Evolutionary conservation across 1,140 invertebrate genomes (phyloP).

Genomic region (Calephelis virginiensis): DNA sequence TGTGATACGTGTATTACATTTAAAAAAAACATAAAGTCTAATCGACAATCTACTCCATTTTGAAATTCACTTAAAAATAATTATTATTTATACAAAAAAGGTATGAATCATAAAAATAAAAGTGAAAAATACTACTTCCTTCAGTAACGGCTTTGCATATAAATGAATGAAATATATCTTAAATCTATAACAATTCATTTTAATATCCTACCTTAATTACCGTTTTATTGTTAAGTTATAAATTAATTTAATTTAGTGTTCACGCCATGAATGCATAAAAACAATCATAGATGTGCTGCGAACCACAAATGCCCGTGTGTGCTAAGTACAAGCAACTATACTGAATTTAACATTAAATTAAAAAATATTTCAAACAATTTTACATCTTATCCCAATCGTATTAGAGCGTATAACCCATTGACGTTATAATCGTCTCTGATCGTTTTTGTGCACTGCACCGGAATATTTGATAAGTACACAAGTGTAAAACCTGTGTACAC

Average conservation of each 20-base stretch:
- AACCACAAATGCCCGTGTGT: constrained; percentile 18
- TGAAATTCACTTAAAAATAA: too few relatives aligned
- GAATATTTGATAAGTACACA: constrained; percentile 52
- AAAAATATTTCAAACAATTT: constrained; percentile 23
- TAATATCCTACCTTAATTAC: background rate
- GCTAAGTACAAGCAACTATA: constrained; percentile 9
- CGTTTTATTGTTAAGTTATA: constrained; percentile 15
- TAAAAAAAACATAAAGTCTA: too few relatives aligned
- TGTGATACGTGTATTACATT: too few relatives aligned
- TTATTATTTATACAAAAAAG: too few relatives aligned
- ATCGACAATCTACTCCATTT: too few relatives aligned
- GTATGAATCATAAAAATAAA: background rate
- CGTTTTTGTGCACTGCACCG: constrained; percentile 39
- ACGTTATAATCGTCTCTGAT: constrained; percentile 20
- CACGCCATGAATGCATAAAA: constrained; percentile 5
- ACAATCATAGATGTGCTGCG: constrained; percentile 18
- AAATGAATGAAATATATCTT: constrained; percentile 8
- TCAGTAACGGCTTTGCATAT: background rate
- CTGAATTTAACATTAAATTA: constrained; percentile 13
- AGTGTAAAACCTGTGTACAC: constrained; percentile 54
- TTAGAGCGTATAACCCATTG: constrained; percentile 26
- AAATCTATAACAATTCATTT: constrained; percentile 6
- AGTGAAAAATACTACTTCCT: background rate
- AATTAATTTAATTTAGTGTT: constrained; percentile 6
- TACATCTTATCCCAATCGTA: background rate